Evolutionary conservation across 1,140 invertebrate species (phyloP).

Genomic region (Pogonomyrmex barbatus): DNA sequence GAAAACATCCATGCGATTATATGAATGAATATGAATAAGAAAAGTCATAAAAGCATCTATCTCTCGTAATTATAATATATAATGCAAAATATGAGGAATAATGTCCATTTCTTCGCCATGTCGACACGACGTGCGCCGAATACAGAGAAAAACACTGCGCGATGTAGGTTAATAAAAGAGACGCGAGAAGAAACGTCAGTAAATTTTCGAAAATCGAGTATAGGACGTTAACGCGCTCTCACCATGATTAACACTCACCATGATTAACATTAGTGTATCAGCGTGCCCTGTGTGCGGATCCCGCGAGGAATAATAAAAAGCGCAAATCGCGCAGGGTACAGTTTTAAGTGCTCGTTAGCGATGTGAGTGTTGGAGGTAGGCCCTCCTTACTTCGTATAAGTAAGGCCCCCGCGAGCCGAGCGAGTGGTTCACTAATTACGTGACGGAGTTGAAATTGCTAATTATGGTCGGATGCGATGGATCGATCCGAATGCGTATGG

Average conservation of each 20-base stretch:
- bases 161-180: slow-evolving; percentile 42
- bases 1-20: too few species aligned
- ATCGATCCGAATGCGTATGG: neutral
- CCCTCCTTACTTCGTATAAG: slow-evolving; percentile 36
- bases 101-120: neutral
- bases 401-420: slow-evolving; percentile 40
- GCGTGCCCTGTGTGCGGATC: neutral
- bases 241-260: slow-evolving; percentile 30
- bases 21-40: too few species aligned
- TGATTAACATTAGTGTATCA: slow-evolving; percentile 50
- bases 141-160: neutral
- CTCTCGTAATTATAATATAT: too few species aligned
- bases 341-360: slow-evolving; percentile 59
- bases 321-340: slow-evolving; percentile 24
- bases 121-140: neutral
- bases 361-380: slow-evolving; percentile 39
- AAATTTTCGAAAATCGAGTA: slow-evolving; percentile 45
- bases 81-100: neutral
- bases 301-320: slow-evolving; percentile 44
- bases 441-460: slow-evolving; percentile 58
- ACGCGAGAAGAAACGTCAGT: slow-evolving; percentile 9
- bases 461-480: slow-evolving; percentile 16
- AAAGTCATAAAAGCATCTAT: too few species aligned
- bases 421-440: slow-evolving; percentile 44
- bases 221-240: slow-evolving; percentile 31